A percentile compares a stretch with the other conserved stretches of the same genome.
Conservation (phyloP, 1,140 invertebrate genomes). For the Bathynomus jamesi region DNA sequence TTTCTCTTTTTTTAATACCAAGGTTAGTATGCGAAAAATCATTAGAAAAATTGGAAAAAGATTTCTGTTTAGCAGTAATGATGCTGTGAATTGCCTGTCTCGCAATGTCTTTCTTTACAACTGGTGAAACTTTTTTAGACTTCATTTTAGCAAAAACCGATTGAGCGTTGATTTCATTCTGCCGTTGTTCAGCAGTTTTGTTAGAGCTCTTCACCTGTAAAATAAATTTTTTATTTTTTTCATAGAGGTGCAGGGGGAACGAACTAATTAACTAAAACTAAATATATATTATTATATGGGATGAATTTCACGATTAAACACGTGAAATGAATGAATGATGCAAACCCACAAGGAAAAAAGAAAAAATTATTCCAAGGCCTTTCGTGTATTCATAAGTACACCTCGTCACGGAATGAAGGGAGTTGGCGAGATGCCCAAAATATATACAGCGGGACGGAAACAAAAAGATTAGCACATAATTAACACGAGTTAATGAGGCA, state of each 20-base stretch:
- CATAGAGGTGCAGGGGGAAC: not conserved
- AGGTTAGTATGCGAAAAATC: constrained; percentile 3
- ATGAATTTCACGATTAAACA: too few relatives aligned
- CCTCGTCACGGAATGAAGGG: too few relatives aligned
- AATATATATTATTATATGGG: too few relatives aligned
- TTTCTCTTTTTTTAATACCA: not conserved
- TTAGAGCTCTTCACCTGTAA: not conserved
- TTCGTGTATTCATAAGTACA: too few relatives aligned
- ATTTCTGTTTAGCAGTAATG: not conserved
- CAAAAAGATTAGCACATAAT: too few relatives aligned
- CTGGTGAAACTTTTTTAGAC: constrained; percentile 9
- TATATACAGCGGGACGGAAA: too few relatives aligned
- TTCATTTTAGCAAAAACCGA: constrained; percentile 30
- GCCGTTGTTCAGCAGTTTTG: constrained; percentile 3
- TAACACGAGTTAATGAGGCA: too few relatives aligned
- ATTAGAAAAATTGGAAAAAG: constrained; percentile 8
- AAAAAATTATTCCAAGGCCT: too few relatives aligned
- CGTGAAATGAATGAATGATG: too few relatives aligned
- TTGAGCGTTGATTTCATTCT: constrained; percentile 20
- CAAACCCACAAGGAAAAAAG: too few relatives aligned
- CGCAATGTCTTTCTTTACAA: constrained; percentile 28
- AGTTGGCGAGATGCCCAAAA: too few relatives aligned
- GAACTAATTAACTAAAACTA: too few relatives aligned
- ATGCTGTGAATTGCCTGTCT: constrained; percentile 20
- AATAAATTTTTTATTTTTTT: not conserved